phyloP scores from a whole-genome alignment of 2,113 vertebrate genomes.

The Anhinga rufa region DNA sequence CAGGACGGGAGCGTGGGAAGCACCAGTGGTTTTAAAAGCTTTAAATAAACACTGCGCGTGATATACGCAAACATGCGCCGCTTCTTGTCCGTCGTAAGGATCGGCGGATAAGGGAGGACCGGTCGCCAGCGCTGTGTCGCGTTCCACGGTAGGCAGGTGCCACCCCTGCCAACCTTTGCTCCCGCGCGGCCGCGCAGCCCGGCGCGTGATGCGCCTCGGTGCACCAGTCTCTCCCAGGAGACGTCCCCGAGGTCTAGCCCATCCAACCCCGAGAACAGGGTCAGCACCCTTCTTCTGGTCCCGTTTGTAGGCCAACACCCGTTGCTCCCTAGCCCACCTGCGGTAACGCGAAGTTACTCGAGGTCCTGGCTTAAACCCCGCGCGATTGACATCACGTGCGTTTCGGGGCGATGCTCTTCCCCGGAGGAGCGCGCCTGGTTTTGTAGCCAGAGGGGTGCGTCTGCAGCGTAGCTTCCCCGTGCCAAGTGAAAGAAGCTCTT shows the following conservation, averaged over 20 bases:
- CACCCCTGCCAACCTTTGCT: background rate
- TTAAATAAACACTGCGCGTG: background rate
- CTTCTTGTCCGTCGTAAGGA: background rate
- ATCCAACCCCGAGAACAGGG: no score
- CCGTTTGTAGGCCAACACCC: accelerated
- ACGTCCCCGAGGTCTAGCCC: no score
- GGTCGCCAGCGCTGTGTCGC: background rate
- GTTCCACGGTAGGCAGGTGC: accelerated
- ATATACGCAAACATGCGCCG: accelerated
- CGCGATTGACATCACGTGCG: accelerated
- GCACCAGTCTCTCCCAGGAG: background rate
- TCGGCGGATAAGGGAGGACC: background rate
- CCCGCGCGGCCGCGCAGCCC: background rate
- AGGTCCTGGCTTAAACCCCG: no score
- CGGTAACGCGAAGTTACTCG: background rate
- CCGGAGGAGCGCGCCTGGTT: accelerated
- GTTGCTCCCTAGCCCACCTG: background rate
- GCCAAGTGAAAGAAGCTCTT: background rate
- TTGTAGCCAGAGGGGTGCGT: background rate
- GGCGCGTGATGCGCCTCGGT: background rate
- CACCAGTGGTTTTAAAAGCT: background rate
- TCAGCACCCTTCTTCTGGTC: background rate
- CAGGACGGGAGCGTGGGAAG: background rate
- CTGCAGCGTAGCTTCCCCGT: background rate
- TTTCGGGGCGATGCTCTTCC: background rate